A percentile compares a stretch with the other conserved stretches of the same genome.
Evolutionary conservation across 2,797 vertebrate genomes (phyloP).

Genomic region (Rhabdophis nuchalis): DNA sequence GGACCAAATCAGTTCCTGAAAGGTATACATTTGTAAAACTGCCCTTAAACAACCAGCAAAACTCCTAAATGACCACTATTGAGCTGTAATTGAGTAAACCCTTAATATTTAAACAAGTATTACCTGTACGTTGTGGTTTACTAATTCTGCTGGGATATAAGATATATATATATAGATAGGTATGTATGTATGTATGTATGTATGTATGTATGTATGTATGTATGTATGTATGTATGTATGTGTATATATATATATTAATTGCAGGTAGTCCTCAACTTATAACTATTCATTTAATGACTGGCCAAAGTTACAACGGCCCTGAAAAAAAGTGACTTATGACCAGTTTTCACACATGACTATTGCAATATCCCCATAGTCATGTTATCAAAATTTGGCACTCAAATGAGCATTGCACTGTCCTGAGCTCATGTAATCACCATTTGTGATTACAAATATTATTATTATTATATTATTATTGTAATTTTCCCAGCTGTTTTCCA

Average conservation of each 20-base stretch:
- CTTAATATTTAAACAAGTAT: constrained; percentile 29
- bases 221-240: too few species aligned
- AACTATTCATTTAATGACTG: not conserved
- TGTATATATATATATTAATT: too few species aligned
- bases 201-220: not conserved
- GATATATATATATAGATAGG: not conserved
- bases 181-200: too few species aligned
- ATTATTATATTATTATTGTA: too few species aligned
- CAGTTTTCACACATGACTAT: constrained; percentile 6
- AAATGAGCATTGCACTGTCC: not conserved
- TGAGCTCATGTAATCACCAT: not conserved
- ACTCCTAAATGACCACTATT: not conserved
- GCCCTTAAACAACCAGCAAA: not conserved
- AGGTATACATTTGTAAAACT: not conserved
- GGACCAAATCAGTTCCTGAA: not conserved
- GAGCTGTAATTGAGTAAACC: not conserved
- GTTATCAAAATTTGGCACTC: not conserved
- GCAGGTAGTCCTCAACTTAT: not conserved
- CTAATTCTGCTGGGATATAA: not conserved
- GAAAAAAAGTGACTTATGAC: constrained; percentile 23
- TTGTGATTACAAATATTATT: too few species aligned
- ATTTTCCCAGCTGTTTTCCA: not conserved
- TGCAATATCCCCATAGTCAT: not conserved
- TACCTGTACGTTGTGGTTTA: not conserved
- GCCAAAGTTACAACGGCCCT: not conserved